phyloP scores from a whole-genome alignment of 2,113 vertebrate genomes.

The Xiphorhynchus elegans region DNA sequence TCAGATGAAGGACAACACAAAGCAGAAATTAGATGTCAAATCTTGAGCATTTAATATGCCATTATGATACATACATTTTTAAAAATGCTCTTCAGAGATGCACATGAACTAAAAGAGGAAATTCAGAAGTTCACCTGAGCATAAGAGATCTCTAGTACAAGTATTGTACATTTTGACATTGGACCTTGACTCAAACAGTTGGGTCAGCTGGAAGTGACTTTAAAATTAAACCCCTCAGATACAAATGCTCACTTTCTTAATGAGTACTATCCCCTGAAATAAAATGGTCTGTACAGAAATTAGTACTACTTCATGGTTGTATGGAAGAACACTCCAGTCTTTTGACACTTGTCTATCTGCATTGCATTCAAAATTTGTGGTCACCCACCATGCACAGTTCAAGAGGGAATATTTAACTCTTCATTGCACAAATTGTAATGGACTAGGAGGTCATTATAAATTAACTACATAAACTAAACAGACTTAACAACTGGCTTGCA shows the following conservation, averaged over 20 bases:
- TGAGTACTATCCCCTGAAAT: background rate
- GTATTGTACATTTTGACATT: background rate
- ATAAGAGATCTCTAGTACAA: background rate
- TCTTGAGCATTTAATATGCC: background rate
- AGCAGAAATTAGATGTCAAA: background rate
- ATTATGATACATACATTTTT: background rate
- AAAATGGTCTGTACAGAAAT: background rate
- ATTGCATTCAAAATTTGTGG: background rate
- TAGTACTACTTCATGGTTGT: background rate
- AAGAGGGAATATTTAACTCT: background rate
- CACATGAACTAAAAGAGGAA: background rate
- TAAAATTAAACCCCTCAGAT: background rate
- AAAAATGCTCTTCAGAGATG: background rate
- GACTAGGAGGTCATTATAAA: background rate
- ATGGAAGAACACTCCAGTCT: background rate
- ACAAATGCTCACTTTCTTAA: background rate
- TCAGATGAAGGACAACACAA: background rate
- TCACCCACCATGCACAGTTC: accelerated
- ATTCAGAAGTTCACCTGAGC: background rate
- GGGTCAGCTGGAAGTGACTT: background rate
- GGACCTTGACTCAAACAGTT: background rate
- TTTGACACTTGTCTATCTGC: background rate
- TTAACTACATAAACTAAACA: background rate
- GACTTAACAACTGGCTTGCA: background rate
- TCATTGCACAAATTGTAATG: background rate